Evolutionary conservation across 2,888 invertebrate genomes (phyloP).

Genomic region (Hyalella azteca): DNA sequence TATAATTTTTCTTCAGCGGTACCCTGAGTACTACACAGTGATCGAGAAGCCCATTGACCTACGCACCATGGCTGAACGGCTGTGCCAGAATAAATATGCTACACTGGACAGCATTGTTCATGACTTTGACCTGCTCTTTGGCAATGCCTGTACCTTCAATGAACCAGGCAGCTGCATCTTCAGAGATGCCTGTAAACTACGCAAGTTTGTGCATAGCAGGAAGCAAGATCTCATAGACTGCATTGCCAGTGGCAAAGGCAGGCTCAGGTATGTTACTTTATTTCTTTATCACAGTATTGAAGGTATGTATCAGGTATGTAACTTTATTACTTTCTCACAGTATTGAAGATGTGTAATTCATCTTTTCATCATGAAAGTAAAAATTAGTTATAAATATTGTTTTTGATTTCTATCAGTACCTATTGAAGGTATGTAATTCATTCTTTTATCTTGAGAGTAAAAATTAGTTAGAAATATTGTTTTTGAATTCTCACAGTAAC

Average conservation of each 20-base stretch:
- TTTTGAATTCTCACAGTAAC: no score
- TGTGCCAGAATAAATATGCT: conserved; percentile 82
- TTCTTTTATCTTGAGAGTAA: no score
- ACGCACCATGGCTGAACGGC: conserved; percentile 88
- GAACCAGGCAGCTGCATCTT: conserved; percentile 96
- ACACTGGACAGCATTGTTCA: conserved; percentile 82
- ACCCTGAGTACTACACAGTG: conserved; percentile 93
- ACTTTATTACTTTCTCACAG: no score
- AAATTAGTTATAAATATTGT: no score
- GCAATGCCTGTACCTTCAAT: conserved; percentile 94
- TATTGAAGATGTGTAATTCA: no score
- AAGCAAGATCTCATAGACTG: conserved; percentile 75
- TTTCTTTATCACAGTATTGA: no score
- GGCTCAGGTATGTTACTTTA: conserved; percentile 68
- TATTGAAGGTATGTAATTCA: no score
- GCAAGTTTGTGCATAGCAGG: conserved; percentile 72
- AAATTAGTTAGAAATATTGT: no score
- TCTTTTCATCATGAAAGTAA: no score
- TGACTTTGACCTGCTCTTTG: conserved; percentile 87
- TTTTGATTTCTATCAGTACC: no score
- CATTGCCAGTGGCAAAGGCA: conserved; percentile 73
- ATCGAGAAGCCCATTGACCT: conserved; percentile 94
- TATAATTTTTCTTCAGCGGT: conserved; percentile 72
- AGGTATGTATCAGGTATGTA: no score
- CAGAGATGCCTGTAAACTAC: conserved; percentile 88